A percentile compares a stretch with the other conserved stretches of the same genome.
phyloP scores from a whole-genome alignment of 2,113 vertebrate genomes.

The Platycercus adscitus region DNA sequence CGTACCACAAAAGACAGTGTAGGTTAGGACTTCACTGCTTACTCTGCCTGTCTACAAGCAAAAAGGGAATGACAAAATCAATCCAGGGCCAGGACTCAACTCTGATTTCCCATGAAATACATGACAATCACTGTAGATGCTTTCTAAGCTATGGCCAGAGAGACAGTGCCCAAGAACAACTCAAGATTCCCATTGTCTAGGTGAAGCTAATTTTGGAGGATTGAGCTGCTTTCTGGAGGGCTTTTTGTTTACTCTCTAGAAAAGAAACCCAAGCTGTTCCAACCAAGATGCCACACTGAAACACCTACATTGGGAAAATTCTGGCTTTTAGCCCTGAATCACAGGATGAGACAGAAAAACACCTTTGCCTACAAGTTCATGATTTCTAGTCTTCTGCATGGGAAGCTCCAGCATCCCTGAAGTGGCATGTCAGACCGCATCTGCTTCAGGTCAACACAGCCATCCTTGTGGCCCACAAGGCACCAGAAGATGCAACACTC shows the following conservation, averaged over 20 bases:
- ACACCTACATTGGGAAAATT: not conserved
- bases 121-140: rapidly evolving
- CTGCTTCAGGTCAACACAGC: not conserved
- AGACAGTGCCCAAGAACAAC: not conserved
- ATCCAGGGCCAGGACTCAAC: not conserved
- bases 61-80: not conserved
- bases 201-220: not conserved
- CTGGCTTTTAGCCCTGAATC: not conserved
- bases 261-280: not conserved
- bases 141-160: not conserved
- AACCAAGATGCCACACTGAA: not conserved
- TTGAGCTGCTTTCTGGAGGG: not conserved
- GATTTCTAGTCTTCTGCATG: not conserved
- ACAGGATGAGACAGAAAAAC: rapidly evolving
- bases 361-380: not conserved
- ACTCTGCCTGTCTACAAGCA: not conserved
- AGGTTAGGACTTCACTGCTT: not conserved
- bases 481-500: not conserved
- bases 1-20: rapidly evolving
- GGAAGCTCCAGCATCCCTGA: rapidly evolving
- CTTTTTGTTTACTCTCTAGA: not conserved
- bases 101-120: not conserved
- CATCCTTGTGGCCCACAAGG: rapidly evolving
- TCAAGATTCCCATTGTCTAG: not conserved
- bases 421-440: not conserved